phyloP scores from a whole-genome alignment of 35 echinoderm and acorn worm genomes.

The Amphiura filiformis region DNA sequence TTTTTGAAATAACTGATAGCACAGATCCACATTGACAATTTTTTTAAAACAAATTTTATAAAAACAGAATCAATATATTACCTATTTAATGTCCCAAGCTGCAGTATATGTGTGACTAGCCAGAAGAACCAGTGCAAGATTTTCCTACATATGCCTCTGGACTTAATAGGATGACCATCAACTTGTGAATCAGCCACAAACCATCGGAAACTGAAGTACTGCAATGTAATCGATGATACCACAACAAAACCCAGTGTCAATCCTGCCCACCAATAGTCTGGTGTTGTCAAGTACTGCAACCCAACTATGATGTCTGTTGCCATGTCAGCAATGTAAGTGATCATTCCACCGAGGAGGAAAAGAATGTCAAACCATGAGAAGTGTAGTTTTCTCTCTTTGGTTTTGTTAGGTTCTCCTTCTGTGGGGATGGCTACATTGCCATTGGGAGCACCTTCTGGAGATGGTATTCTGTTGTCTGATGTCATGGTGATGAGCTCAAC shows the following conservation, averaged over 20 bases:
- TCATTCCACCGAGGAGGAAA: conserved; percentile 74
- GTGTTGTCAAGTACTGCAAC: conserved; percentile 42
- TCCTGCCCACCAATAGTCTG: conserved; percentile 34
- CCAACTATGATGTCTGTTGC: conserved; percentile 68
- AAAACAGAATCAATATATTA: conserved; percentile 2
- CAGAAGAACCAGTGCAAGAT: conserved; percentile 65
- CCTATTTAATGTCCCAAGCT: conserved; percentile 88
- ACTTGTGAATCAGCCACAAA: conserved; percentile 62
- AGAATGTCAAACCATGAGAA: conserved; percentile 46
- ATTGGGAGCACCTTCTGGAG: not conserved
- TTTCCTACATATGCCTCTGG: not conserved
- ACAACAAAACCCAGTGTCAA: conserved; percentile 79
- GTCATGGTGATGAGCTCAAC: no score
- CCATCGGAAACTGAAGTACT: conserved; percentile 82
- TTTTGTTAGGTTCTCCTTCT: not conserved
- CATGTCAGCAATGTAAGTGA: conserved; percentile 79
- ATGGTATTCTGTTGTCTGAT: not conserved
- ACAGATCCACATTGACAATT: no score
- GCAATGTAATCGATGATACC: conserved; percentile 56
- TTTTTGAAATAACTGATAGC: no score
- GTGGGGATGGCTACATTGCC: not conserved
- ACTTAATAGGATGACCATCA: conserved; percentile 6
- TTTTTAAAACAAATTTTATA: not conserved
- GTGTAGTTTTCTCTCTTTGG: not conserved
- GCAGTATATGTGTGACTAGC: conserved; percentile 65